phyloP scores from a whole-genome alignment of 2,888 invertebrate species.

The Elmis aenea region DNA sequence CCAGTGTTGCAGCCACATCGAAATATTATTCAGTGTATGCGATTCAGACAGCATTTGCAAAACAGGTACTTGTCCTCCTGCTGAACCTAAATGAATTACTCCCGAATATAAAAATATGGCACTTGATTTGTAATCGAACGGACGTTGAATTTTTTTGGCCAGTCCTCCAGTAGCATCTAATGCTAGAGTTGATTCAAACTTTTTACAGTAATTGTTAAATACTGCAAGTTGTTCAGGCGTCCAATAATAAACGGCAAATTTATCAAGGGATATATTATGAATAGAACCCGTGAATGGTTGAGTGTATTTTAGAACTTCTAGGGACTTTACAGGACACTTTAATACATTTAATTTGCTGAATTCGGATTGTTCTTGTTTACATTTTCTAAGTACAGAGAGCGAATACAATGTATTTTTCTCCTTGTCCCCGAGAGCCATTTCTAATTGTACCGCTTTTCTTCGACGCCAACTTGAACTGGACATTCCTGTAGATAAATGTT shows the following conservation, averaged over 20 bases:
- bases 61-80: not conserved
- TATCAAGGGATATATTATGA: conserved; percentile 3
- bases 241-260: conserved; percentile 14
- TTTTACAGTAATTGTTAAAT: conserved; percentile 11
- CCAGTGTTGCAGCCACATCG: not conserved
- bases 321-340: conserved; percentile 2
- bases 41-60: conserved; percentile 1
- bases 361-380: not conserved
- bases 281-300: conserved; percentile 1
- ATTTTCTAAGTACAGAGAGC: not conserved
- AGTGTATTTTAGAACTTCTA: conserved; percentile 3
- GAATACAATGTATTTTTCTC: not conserved
- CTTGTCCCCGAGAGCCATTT: not conserved
- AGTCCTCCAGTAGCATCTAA: conserved; percentile 14
- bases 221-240: conserved; percentile 9
- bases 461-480: too few species aligned
- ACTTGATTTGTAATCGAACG: too few species aligned
- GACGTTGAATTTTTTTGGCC: not conserved
- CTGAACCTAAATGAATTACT: too few species aligned
- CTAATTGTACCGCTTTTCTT: too few species aligned
- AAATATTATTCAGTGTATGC: not conserved
- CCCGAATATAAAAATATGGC: too few species aligned
- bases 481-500: too few species aligned
- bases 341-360: too few species aligned
- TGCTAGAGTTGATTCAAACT: not conserved